These are phyloP conservation scores for Morphnarchus princeps DNA, from an alignment of 2,113 vertebrate genomes.

Conservation along the genomic window DNA sequence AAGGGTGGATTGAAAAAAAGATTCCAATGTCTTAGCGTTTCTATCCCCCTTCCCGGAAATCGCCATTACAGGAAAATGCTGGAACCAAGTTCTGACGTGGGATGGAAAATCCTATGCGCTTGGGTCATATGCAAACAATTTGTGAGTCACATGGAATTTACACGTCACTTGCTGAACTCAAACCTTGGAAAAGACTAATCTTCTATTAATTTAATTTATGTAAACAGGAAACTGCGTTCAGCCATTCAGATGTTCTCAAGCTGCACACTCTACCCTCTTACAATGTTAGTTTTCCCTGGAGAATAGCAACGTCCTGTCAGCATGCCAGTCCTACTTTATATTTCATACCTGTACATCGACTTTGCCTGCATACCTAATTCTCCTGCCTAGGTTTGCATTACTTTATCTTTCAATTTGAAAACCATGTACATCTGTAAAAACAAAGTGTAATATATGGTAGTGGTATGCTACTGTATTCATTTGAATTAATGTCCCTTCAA, in stretches of 20 bases:
- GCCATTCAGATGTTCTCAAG: conserved; percentile 1
- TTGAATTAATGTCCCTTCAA: conserved; percentile 51
- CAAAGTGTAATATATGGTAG: conserved; percentile 8
- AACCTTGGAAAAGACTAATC: conserved; percentile 28
- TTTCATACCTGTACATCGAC: neutral
- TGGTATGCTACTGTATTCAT: conserved; percentile 19
- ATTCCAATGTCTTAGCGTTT: neutral
- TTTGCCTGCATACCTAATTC: neutral
- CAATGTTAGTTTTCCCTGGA: neutral
- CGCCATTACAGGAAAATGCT: neutral
- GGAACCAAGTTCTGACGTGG: neutral
- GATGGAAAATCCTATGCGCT: neutral
- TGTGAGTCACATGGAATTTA: conserved; percentile 38
- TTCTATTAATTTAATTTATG: conserved; percentile 37
- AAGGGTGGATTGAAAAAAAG: neutral
- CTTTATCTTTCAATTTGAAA: conserved; percentile 37
- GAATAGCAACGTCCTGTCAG: neutral
- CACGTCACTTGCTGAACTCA: conserved; percentile 5
- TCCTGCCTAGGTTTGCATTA: neutral
- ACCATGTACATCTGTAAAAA: conserved; percentile 61
- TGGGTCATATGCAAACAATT: conserved; percentile 23
- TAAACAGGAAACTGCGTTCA: conserved; percentile 38
- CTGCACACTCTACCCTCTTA: neutral
- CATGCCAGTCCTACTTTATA: neutral
- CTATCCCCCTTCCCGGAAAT: neutral